phyloP scores from a whole-genome alignment of 2,888 invertebrate species.

The Cotesia congregata region DNA sequence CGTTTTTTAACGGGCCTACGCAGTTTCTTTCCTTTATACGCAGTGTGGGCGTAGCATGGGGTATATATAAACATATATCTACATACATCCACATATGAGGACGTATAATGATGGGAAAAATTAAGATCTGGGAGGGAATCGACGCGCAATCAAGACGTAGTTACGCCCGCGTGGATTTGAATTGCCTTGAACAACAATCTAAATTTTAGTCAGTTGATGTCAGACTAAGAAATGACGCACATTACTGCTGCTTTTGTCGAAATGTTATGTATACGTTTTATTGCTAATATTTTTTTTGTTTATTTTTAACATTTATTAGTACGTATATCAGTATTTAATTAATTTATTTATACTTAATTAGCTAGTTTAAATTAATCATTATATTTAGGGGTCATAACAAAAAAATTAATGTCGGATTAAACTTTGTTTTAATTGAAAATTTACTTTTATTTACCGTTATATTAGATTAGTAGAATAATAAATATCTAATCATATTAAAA shows the following conservation, averaged over 20 bases:
- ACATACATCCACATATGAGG: not conserved
- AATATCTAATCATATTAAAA: too few species aligned
- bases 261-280: not conserved
- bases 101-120: not conserved
- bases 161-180: conserved; percentile 20
- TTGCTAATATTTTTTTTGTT: not conserved
- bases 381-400: too few species aligned
- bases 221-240: not conserved
- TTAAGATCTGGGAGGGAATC: not conserved
- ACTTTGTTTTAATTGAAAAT: too few species aligned
- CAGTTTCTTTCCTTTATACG: too few species aligned
- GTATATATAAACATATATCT: too few species aligned
- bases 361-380: too few species aligned
- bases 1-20: too few species aligned
- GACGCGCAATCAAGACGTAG: conserved; percentile 30
- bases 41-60: not conserved
- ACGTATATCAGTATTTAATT: not conserved
- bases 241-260: not conserved
- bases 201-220: not conserved
- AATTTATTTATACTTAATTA: too few species aligned
- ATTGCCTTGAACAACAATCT: conserved; percentile 15
- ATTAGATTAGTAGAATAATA: not conserved
- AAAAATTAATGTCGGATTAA: too few species aligned
- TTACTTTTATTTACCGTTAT: not conserved
- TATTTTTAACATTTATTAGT: not conserved